phyloP scores from a whole-genome alignment of 2,888 invertebrate genomes.

The Plutella xylostella region DNA sequence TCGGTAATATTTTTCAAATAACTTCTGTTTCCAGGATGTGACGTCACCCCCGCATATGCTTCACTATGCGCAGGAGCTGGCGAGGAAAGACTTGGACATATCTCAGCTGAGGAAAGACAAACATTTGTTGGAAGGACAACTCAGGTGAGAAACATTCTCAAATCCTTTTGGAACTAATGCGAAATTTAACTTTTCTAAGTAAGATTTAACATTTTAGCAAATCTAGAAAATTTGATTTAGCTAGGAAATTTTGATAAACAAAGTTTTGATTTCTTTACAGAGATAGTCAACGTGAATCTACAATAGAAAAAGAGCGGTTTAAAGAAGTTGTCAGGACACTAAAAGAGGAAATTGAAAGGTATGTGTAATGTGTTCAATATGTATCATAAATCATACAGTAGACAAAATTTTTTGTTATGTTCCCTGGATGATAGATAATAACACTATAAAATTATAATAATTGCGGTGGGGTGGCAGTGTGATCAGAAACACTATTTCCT shows the following conservation, averaged over 20 bases:
- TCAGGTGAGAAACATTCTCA: conserved; percentile 35
- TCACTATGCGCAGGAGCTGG: conserved; percentile 86
- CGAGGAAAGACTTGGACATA: conserved; percentile 83
- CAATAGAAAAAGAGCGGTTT: conserved; percentile 61
- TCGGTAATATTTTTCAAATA: no score
- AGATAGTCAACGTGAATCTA: conserved; percentile 57
- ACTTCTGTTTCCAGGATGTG: conserved; percentile 44
- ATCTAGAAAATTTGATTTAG: neutral
- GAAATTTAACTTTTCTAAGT: neutral
- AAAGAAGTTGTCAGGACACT: conserved; percentile 66
- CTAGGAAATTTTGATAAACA: no score
- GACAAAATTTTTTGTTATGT: no score
- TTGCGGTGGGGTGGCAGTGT: no score
- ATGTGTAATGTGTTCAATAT: neutral
- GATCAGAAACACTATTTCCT: no score
- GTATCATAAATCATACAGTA: no score
- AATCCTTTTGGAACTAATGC: neutral
- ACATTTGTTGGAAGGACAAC: conserved; percentile 68
- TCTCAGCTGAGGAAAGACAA: conserved; percentile 78
- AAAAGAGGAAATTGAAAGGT: conserved; percentile 76
- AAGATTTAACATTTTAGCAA: neutral
- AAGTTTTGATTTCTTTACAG: conserved; percentile 28
- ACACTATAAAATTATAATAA: no score
- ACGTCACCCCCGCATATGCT: conserved; percentile 80
- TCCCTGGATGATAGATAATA: no score